Conservation (phyloP, 2,888 invertebrate genomes). For the Amblyjoppa fuscipennis region DNA sequence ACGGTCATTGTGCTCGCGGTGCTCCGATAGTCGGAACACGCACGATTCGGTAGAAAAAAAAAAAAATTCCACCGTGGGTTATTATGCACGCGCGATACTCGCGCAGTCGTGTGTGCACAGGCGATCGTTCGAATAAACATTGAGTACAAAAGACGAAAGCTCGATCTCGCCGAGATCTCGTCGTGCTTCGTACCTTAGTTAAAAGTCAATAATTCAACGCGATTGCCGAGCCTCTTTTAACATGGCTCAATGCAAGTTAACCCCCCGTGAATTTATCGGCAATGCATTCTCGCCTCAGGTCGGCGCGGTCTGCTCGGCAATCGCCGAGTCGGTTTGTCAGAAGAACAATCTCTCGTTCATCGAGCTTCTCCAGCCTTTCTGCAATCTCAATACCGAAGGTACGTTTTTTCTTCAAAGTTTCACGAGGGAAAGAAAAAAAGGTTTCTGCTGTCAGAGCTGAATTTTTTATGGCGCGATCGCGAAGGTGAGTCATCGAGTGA, state of each 20-base stretch:
- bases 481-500: not conserved
- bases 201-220: conserved; percentile 20
- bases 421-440: not conserved
- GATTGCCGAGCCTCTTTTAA: conserved; percentile 27
- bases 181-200: not conserved
- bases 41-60: conserved; percentile 36
- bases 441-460: not conserved
- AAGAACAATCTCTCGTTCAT: conserved; percentile 96
- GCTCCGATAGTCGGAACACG: not conserved
- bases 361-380: conserved; percentile 96
- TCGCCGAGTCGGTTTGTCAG: conserved; percentile 93
- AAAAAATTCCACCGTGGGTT: not conserved
- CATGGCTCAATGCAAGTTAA: conserved; percentile 89
- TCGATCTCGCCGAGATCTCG: not conserved
- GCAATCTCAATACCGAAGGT: conserved; percentile 91
- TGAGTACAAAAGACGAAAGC: not conserved
- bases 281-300: conserved; percentile 96
- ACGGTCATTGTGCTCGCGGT: conserved; percentile 26
- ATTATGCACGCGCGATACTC: conserved; percentile 34
- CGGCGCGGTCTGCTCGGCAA: conserved; percentile 93
- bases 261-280: conserved; percentile 94
- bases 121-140: conserved; percentile 25
- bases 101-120: not conserved
- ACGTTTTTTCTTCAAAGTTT: conserved; percentile 61
- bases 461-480: not conserved